Evolutionary conservation across 2,797 vertebrate genomes (phyloP), one percentile per base, ranked within the genome.

Genomic region (Anniella stebbinsi): DNA sequence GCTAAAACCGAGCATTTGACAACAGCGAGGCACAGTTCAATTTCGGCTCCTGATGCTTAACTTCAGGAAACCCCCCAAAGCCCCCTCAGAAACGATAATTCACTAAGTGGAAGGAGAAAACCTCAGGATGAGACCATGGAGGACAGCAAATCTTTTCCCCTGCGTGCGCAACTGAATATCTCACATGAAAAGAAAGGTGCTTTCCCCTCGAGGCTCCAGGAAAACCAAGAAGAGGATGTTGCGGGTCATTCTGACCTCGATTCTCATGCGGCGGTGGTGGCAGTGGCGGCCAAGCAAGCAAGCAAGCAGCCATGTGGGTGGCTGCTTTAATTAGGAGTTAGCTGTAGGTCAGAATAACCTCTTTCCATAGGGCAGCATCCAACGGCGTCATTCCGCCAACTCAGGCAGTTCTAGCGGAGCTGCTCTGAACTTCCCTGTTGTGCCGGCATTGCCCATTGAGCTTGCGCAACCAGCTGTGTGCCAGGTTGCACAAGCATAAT

Each of bases 121-220:
- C 38, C 38, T 84, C 28, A 45, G 30, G 69, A 84, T 67, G 63
- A 45, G 33, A 84, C 63, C 10, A 15, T 69, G 77, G 15, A 80
- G 41, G 10, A 18, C 1, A 17, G 15, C 80, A 72, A 72, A 89
- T 67, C 76, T 84, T 69, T 25, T 70, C 67, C 36, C 51, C 38
- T 33, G 33, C 1, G 23, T 1, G 60, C 17, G 30, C 23, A 80
- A 90, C 66, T 2, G 86, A 84, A 67, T 45, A 84, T 11, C 0
- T 0, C 28, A 1, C 0, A 41, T 0, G 25, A 1, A 45, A 41
- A 51, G 75, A 80, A 70, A 6, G 1, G 51, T 0, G 1, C 45
- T 38, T 0, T 36, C 18, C 36, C 54, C 60, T 54, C 4, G 18
- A 75, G 66, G 78, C 54, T 33, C 66, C 36, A 83, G 93, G 88